Evolutionary conservation across 1,140 invertebrate species (phyloP).

Genomic region (Dendrolimus punctatus): DNA sequence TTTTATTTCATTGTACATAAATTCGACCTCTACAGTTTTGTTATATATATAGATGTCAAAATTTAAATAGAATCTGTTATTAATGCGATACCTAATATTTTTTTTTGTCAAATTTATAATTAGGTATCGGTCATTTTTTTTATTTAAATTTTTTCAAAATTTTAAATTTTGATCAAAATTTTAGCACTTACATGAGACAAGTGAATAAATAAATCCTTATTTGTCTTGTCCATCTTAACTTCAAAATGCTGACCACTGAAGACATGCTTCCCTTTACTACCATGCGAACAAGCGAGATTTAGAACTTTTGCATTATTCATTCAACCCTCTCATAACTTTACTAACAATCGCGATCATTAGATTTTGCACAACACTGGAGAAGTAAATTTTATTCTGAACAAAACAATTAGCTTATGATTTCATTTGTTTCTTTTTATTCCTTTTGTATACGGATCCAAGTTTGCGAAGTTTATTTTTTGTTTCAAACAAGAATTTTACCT

Average conservation of each 20-base stretch:
- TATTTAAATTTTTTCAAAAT: too few species aligned
- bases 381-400: constrained; percentile 3
- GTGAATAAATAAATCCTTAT: too few species aligned
- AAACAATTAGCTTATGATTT: constrained; percentile 7
- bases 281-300: not conserved
- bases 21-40: too few species aligned
- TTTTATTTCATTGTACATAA: too few species aligned
- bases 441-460: constrained; percentile 3
- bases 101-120: too few species aligned
- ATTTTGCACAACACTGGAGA: constrained; percentile 7
- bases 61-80: too few species aligned
- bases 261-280: not conserved
- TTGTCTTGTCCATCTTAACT: too few species aligned
- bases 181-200: too few species aligned
- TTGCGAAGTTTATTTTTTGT: constrained; percentile 10
- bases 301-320: constrained; percentile 9
- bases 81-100: too few species aligned
- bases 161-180: too few species aligned
- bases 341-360: constrained; percentile 7
- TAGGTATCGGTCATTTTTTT: too few species aligned
- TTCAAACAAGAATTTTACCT: constrained; percentile 7
- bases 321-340: constrained; percentile 7
- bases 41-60: too few species aligned
- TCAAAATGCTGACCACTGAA: not conserved
- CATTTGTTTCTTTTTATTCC: constrained; percentile 11